These are phyloP conservation scores for Drosophila differens DNA, from an alignment of 2,888 invertebrate species.

Conservation along the genomic window DNA sequence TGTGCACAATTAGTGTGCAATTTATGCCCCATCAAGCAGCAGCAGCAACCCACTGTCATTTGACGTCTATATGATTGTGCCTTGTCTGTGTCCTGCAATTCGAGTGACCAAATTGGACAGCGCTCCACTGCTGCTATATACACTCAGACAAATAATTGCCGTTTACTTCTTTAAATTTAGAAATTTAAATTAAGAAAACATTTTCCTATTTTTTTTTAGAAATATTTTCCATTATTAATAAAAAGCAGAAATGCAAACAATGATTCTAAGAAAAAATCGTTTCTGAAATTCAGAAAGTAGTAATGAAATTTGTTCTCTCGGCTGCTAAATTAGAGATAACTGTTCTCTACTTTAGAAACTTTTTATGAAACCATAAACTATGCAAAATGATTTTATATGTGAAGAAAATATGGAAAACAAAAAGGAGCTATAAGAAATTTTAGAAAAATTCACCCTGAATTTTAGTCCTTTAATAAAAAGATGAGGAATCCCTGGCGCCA, in stretches of 20 bases:
- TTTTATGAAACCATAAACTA: neutral
- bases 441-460: neutral
- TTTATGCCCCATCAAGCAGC: constrained; percentile 70
- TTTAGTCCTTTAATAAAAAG: neutral
- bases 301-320: neutral
- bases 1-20: constrained; percentile 80
- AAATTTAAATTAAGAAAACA: neutral
- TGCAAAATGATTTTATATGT: neutral
- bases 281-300: neutral
- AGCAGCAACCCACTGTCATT: constrained; percentile 2
- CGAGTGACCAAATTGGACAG: constrained; percentile 70
- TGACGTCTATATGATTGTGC: constrained; percentile 52
- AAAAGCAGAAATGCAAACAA: neutral
- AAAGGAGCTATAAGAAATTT: neutral
- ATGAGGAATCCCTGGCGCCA: neutral
- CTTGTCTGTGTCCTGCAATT: constrained; percentile 73
- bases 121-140: constrained; percentile 1
- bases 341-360: neutral
- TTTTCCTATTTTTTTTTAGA: neutral
- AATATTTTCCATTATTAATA: neutral
- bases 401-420: neutral
- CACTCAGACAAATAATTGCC: neutral
- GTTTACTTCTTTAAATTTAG: neutral
- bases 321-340: neutral
- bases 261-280: neutral